Evolutionary conservation across 2,888 invertebrate genomes (phyloP).

Genomic region (Philhelius pedissequus): DNA sequence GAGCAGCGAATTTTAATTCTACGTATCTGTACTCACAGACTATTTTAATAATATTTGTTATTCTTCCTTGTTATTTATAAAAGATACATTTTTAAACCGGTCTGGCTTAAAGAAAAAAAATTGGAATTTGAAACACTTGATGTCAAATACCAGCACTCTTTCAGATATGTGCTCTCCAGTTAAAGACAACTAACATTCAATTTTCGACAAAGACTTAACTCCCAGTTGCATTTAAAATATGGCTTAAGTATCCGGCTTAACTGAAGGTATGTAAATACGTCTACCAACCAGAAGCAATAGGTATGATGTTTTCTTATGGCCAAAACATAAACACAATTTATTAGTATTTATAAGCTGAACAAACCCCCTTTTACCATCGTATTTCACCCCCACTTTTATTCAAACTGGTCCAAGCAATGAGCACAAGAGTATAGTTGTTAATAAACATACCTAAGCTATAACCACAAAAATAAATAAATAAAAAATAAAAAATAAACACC

Average conservation of each 20-base stretch:
- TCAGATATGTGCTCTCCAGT: neutral
- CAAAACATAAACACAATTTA: neutral
- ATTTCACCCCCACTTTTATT: neutral
- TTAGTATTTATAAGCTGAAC: neutral
- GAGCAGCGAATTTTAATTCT: neutral
- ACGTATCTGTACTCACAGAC: neutral
- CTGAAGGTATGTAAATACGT: neutral
- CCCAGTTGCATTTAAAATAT: neutral
- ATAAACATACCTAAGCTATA: neutral
- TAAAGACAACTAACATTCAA: neutral
- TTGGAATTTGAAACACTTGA: slow-evolving; percentile 35
- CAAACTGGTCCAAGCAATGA: slow-evolving; percentile 8
- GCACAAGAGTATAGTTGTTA: neutral
- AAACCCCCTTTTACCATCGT: neutral
- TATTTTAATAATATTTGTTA: neutral
- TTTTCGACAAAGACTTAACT: neutral
- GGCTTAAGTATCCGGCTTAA: neutral
- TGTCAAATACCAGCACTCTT: slow-evolving; percentile 6
- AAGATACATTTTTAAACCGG: neutral
- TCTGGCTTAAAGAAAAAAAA: neutral
- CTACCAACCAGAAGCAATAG: neutral
- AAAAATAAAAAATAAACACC: neutral
- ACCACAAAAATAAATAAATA: neutral
- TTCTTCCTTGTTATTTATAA: neutral
- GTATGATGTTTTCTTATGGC: neutral